These are phyloP conservation scores for Macrophya alboannulata DNA, from an alignment of 2,888 invertebrate genomes.

Conservation along the genomic window DNA sequence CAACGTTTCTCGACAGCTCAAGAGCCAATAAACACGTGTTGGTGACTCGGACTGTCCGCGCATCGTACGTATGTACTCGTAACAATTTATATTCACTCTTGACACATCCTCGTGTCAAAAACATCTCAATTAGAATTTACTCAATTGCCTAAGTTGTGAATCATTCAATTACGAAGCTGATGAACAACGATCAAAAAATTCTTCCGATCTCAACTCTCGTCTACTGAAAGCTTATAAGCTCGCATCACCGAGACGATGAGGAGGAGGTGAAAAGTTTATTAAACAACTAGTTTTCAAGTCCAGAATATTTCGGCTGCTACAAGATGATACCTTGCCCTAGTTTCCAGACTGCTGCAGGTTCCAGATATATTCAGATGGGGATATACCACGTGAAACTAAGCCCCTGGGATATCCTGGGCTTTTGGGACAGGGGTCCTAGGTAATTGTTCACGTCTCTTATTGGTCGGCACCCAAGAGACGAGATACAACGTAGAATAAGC, in stretches of 20 bases:
- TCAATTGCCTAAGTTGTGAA: not conserved
- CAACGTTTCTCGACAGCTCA: constrained; percentile 20
- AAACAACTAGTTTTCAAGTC: not conserved
- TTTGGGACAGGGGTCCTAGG: constrained; percentile 24
- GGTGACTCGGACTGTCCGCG: not conserved
- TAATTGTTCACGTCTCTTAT: constrained; percentile 51
- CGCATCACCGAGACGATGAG: not conserved
- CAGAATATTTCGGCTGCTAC: not conserved
- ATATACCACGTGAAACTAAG: constrained; percentile 38
- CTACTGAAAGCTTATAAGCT: not conserved
- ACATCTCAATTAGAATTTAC: constrained; percentile 12
- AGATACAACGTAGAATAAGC: not conserved
- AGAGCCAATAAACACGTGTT: constrained; percentile 39
- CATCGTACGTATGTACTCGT: not conserved
- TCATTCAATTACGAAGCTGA: not conserved
- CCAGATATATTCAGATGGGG: constrained; percentile 20
- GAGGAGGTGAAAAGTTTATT: not conserved
- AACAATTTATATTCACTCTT: not conserved
- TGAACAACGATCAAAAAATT: not conserved
- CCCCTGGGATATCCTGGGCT: constrained; percentile 38
- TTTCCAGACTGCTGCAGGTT: not conserved
- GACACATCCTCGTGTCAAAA: not conserved
- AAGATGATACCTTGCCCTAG: constrained; percentile 26
- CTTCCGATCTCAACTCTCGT: not conserved
- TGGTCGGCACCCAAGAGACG: constrained; percentile 23